Percentiles rank a stretch among this genome's conserved stretches.
These are phyloP conservation scores for Typhlomys cinereus DNA, from an alignment of 2,113 vertebrate genomes.

Conservation along the genomic window DNA sequence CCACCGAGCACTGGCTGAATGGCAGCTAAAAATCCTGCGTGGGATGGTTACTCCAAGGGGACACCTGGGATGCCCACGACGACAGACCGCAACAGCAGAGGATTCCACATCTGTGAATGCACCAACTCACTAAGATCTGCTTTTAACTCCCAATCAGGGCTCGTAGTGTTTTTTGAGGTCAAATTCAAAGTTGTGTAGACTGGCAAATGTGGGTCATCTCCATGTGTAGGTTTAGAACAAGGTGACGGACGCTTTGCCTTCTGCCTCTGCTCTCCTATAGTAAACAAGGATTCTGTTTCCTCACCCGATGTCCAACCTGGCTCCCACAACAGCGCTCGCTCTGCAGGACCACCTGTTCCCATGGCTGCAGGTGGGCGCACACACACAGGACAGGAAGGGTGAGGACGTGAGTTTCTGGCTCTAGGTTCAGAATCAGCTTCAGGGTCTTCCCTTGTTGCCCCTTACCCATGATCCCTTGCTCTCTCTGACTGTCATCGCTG, in stretches of 20 bases:
- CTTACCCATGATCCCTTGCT: not conserved
- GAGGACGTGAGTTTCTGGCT: not conserved
- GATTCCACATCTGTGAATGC: not conserved
- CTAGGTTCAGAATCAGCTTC: not conserved
- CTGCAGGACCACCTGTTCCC: not conserved
- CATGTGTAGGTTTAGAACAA: accelerated
- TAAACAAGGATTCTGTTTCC: not conserved
- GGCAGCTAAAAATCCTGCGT: accelerated
- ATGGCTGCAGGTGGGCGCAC: not conserved
- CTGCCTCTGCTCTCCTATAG: not conserved
- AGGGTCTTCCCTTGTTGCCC: not conserved
- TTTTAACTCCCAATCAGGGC: not conserved
- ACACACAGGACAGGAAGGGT: not conserved
- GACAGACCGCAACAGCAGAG: not conserved
- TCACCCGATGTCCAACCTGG: accelerated
- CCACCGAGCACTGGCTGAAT: no score
- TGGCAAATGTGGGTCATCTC: not conserved
- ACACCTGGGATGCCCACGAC: accelerated
- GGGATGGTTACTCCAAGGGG: accelerated
- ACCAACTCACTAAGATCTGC: not conserved
- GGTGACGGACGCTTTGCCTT: not conserved
- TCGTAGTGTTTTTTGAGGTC: not conserved
- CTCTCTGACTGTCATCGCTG: not conserved
- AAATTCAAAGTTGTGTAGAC: not conserved
- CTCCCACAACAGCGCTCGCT: not conserved